Conservation (phyloP, 1,140 invertebrate genomes). For the Dufourea novaeangliae region DNA sequence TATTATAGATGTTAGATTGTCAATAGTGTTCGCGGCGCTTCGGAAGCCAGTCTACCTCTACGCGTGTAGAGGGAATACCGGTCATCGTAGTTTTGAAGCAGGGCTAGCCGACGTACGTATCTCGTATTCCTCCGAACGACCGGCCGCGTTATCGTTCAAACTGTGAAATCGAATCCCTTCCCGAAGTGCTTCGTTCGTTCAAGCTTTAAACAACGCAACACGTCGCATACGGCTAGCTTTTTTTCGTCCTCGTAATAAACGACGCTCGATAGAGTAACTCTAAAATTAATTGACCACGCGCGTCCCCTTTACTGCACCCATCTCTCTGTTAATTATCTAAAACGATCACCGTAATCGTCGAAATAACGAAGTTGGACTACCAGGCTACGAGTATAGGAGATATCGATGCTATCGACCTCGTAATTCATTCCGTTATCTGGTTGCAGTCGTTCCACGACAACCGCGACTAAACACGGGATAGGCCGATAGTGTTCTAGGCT, state of each 20-base stretch:
- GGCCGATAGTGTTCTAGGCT: constrained; percentile 60
- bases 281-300: neutral
- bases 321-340: constrained; percentile 13
- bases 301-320: no score
- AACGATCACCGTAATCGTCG: constrained; percentile 44
- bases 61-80: no score
- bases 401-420: constrained; percentile 63
- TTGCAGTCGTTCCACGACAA: constrained; percentile 56
- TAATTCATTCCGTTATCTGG: constrained; percentile 66
- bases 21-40: no score
- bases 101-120: no score
- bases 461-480: constrained; percentile 50
- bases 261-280: neutral
- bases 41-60: no score
- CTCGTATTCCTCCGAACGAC: neutral
- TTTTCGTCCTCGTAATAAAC: neutral
- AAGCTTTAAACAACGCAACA: no score
- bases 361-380: constrained; percentile 30
- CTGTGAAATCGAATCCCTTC: neutral
- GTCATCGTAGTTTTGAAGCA: no score
- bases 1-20: no score
- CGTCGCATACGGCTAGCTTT: neutral
- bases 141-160: neutral
- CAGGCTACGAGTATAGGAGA: constrained; percentile 20
- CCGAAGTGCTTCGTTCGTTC: neutral